Conservation (phyloP, 2,888 invertebrate genomes). For the Rhagonycha lutea region DNA sequence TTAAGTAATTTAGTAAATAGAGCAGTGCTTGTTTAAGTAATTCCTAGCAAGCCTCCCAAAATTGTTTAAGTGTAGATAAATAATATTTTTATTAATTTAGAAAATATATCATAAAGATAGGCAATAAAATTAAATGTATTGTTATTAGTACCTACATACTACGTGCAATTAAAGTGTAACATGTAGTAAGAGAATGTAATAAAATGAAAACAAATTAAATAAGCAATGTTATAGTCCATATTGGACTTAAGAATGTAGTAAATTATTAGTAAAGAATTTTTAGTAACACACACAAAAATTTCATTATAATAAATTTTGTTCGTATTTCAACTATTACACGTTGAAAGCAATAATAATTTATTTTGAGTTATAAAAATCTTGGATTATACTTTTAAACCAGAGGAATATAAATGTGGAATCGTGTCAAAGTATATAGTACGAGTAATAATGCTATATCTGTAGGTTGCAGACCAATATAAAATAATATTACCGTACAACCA, state of each 20-base stretch:
- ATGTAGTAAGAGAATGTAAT: neutral
- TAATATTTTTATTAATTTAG: neutral
- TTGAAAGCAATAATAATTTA: neutral
- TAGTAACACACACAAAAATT: neutral
- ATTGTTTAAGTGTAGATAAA: neutral
- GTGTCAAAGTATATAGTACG: neutral
- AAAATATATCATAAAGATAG: neutral
- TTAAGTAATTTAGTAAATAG: no score
- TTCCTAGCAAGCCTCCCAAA: no score
- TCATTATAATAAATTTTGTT: neutral
- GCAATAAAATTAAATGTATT: neutral
- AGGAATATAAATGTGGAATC: neutral
- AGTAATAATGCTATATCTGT: conserved; percentile 46
- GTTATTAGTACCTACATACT: neutral
- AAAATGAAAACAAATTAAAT: neutral
- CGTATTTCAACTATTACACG: neutral
- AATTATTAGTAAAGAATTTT: neutral
- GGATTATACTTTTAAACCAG: neutral
- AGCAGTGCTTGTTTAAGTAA: no score
- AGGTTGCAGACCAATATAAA: conserved; percentile 44
- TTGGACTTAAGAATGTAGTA: neutral
- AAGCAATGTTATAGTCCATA: neutral
- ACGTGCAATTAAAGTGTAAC: neutral
- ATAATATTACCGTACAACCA: conserved; percentile 36
- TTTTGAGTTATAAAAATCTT: neutral